These are phyloP conservation scores for Melangyna quadrimaculata DNA, from an alignment of 2,888 invertebrate genomes.

Conservation along the genomic window DNA sequence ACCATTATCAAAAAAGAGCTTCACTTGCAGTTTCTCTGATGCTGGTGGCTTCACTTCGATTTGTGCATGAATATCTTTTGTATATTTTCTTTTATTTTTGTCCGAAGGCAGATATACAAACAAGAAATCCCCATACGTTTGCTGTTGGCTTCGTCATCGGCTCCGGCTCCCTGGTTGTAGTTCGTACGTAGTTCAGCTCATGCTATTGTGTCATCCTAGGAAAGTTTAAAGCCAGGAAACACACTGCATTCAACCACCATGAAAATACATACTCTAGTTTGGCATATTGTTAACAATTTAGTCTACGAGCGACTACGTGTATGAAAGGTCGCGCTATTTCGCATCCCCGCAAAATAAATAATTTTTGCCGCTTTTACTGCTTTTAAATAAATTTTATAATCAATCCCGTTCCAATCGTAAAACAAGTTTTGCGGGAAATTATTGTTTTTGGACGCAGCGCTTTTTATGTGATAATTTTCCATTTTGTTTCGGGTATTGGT, in stretches of 20 bases:
- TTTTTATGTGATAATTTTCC: slow-evolving; percentile 54
- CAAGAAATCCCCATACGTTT: slow-evolving; percentile 58
- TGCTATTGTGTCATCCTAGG: slow-evolving; percentile 68
- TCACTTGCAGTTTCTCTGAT: slow-evolving; percentile 57
- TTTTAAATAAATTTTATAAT: slow-evolving; percentile 61
- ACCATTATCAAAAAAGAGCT: slow-evolving; percentile 66
- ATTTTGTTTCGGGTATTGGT: slow-evolving; percentile 21
- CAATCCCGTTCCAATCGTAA: slow-evolving; percentile 24
- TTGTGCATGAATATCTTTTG: slow-evolving; percentile 55
- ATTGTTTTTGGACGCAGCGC: slow-evolving; percentile 33
- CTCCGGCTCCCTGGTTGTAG: slow-evolving; percentile 47
- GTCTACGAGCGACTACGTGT: slow-evolving; percentile 81
- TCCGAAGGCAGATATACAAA: slow-evolving; percentile 53
- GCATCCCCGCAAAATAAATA: slow-evolving; percentile 74
- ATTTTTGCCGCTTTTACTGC: slow-evolving; percentile 76
- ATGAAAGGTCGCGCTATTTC: slow-evolving; percentile 80
- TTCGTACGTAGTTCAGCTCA: slow-evolving; percentile 54
- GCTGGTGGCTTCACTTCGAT: slow-evolving; percentile 34
- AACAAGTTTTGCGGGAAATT: slow-evolving; percentile 35
- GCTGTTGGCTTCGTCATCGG: slow-evolving; percentile 58
- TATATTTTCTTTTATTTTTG: background rate
- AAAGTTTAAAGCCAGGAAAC: slow-evolving; percentile 59
- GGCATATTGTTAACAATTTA: slow-evolving; percentile 75
- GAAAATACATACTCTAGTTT: slow-evolving; percentile 63
- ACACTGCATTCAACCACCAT: slow-evolving; percentile 60